phyloP scores from a whole-genome alignment of 2,797 vertebrate species.

The Mus spretus region DNA sequence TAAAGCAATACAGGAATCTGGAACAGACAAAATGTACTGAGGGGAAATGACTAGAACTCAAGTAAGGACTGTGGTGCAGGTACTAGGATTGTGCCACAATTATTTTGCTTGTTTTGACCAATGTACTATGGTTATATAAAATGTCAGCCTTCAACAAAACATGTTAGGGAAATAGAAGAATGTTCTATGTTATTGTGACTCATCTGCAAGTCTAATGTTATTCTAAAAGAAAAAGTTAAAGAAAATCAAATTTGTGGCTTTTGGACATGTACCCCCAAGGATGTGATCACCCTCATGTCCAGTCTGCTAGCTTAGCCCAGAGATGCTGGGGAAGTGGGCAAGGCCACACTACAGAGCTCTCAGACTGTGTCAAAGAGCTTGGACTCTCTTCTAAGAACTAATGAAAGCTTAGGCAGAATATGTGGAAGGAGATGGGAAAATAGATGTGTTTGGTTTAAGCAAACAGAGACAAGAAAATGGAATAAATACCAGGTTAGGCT shows the following conservation, averaged over 20 bases:
- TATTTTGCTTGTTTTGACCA: conserved; percentile 60
- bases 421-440: conserved; percentile 70
- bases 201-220: conserved; percentile 60
- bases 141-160: conserved; percentile 19
- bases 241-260: conserved; percentile 52
- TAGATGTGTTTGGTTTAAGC: conserved; percentile 79
- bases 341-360: background rate
- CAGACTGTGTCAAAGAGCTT: conserved; percentile 27
- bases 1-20: background rate
- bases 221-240: conserved; percentile 29
- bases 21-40: background rate
- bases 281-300: background rate
- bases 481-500: conserved; percentile 79
- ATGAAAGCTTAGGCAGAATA: conserved; percentile 67
- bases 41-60: conserved; percentile 39
- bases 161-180: conserved; percentile 41
- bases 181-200: conserved; percentile 53
- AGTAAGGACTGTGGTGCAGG: background rate
- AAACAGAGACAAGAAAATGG: conserved; percentile 81
- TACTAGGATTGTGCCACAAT: background rate
- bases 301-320: conserved; percentile 31
- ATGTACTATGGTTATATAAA: conserved; percentile 17
- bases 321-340: background rate
- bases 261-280: background rate
- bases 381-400: conserved; percentile 58